Base-by-base conservation (phyloP, 2,797 vertebrate genomes). In the Babyrousa celebensis region DNA sequence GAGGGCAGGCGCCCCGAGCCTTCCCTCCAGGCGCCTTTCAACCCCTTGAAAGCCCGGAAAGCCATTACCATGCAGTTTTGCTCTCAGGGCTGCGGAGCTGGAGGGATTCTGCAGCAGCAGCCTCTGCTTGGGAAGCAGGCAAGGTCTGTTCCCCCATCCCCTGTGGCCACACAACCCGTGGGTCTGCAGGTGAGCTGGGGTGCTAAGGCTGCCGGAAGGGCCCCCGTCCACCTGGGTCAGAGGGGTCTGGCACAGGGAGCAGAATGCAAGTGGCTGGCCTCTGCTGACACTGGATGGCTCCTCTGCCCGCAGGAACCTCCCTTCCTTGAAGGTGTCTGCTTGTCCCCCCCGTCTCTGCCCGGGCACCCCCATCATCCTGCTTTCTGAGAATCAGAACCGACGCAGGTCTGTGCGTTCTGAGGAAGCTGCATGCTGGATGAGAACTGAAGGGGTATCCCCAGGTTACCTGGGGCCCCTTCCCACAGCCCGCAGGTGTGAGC, bases 331-430 rank as follows among this genome's bases (percentile, higher is more conserved):
- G 75, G 25, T 16, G 7, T n/a, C 63, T 67, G 68, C 48, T 77
- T 25, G 17, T 52, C 6, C 0, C 0, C 6, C 0, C 0, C 6
- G 20, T 29, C 68, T 23, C 29, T 0, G 0, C 0, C 4, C 88
- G 60, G 94, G 86, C 1, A 0, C 40, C n/a, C 15, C 43, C 0
- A 0, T 40, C 67, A 14, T 9, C 27, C 52, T 60, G 62, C 62
- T 67, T 63, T 67, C 40, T 12, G 29, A 67, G 87, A 68, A 56
- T 52, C 29, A 58, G 74, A 62, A 14, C 74, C 77, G 71, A 36
- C 36, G 63, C 48, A 54, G 77, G 71, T 48, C 56, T 25, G 36
- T 6, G 10, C 5, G 0, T 80, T 29, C 0, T 0, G 3, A 93
- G 90, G 74, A 62, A 43, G 88, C 72, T 65, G 23, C 52, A 12